Evolutionary conservation across 1,140 invertebrate species (phyloP).

Genomic region (Bactericera cockerelli): DNA sequence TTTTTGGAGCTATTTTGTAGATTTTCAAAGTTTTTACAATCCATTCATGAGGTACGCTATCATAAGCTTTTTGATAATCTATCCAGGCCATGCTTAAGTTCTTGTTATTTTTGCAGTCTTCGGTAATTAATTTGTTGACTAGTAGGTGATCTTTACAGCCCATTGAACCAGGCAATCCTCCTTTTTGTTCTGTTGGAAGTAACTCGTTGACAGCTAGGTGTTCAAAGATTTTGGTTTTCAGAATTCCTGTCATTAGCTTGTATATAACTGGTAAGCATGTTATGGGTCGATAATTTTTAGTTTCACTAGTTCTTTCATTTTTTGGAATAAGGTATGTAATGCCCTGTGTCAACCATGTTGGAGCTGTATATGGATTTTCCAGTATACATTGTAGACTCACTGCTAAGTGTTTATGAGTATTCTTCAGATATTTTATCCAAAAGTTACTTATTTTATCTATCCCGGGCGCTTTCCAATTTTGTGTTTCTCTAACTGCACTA

Average conservation of each 20-base stretch:
- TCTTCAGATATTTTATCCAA: not conserved
- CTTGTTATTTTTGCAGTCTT: not conserved
- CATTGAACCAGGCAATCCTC: not conserved
- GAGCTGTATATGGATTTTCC: not conserved
- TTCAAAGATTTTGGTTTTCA: not conserved
- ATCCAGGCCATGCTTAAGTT: constrained; percentile 9
- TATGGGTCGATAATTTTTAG: not conserved
- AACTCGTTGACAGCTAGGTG: not conserved
- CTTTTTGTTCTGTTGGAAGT: not conserved
- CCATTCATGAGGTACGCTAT: constrained; percentile 16
- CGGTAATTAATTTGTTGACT: not conserved
- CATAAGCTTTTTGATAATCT: constrained; percentile 11
- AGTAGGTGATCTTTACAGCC: constrained; percentile 1
- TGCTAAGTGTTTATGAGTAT: not conserved
- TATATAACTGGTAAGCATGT: constrained; percentile 1
- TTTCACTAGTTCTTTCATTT: not conserved
- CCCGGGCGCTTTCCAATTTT: not conserved
- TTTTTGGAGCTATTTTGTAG: constrained; percentile 13
- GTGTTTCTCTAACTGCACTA: not conserved
- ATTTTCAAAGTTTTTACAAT: constrained; percentile 17
- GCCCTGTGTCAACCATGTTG: not conserved
- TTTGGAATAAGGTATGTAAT: not conserved
- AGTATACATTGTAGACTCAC: not conserved
- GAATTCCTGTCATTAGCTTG: not conserved
- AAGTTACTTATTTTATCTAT: not conserved